Evolutionary conservation across 2,888 invertebrate genomes (phyloP).

Genomic region (Leucophenga montana): DNA sequence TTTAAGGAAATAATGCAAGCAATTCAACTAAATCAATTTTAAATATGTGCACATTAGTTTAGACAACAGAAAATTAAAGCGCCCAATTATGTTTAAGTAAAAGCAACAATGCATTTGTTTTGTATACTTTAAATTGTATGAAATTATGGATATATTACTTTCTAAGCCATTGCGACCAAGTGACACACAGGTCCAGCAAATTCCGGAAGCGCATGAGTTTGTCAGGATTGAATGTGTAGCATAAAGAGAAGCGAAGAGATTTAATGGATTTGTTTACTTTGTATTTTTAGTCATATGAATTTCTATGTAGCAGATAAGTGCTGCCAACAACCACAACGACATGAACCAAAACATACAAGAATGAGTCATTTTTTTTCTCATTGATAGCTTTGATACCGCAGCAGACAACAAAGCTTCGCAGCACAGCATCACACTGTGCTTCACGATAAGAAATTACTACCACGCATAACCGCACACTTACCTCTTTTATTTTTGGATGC

Average conservation of each 20-base stretch:
- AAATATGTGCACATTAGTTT: no score
- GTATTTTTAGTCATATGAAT: conserved; percentile 38
- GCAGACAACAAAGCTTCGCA: no score
- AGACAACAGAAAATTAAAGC: no score
- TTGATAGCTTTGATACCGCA: background rate
- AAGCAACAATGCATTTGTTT: conserved; percentile 23
- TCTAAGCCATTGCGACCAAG: conserved; percentile 41
- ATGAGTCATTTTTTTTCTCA: conserved; percentile 54
- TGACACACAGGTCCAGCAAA: conserved; percentile 36
- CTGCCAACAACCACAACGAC: conserved; percentile 47
- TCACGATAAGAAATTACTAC: no score
- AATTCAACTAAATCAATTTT: no score
- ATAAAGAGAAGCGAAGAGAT: conserved; percentile 59
- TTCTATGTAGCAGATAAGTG: conserved; percentile 28
- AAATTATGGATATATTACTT: conserved; percentile 59
- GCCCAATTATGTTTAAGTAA: background rate
- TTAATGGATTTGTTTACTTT: conserved; percentile 38
- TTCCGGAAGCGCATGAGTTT: conserved; percentile 47
- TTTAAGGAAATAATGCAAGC: background rate
- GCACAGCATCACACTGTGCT: no score
- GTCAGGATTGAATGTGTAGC: no score
- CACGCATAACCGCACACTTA: conserved; percentile 66
- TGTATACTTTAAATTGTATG: no score
- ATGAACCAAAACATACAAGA: conserved; percentile 41
- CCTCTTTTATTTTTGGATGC: conserved; percentile 97